Evolutionary conservation across 2,797 vertebrate species (phyloP), one percentile per base, ranked within the genome.

Genomic region (Rhinichthys osculus): DNA sequence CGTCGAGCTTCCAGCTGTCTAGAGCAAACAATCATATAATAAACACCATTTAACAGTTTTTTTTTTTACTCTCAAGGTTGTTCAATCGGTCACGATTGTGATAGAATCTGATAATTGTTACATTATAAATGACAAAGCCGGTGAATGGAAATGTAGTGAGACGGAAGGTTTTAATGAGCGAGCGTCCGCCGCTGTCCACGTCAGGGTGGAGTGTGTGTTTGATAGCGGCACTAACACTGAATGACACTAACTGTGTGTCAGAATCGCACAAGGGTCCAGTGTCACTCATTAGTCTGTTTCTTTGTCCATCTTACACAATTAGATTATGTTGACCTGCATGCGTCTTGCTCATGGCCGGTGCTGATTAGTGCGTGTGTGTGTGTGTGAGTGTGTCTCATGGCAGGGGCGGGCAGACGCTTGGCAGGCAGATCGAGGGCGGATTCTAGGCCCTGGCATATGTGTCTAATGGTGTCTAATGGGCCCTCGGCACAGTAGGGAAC

Each of bases 401-500:
- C 57, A 83, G 82, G 77, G 71, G 82, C 85, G 82, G 77, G 80
- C 83, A 81, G 88, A 88, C 57, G 52, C 78, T 87, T 87, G 88
- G 83, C 86, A 88, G 85, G 78, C 23, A 87, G 83, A 88, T 78
- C n/a, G 85, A 85, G 74, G 83, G 82, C 14, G 69, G 69, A 78
- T n/a, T 30, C 38, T 38, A 14, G 57, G 71, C 54, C 73, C 78
- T 85, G 83, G 86, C 81, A 85, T 85, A 85, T 82, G 86, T 76
- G 85, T 78, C 89, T 89, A 88, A 86, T 81, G 81, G 83, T 64
- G 82, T 69, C 88, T 89, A 89, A 87, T 83, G 83, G 85, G 52
- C 85, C 82, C 38, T 69, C 72, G 21, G 67, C 81, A 76, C 85
- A 73, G 84, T 85, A 82, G 84, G 84, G 54, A 81, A 76, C 44